A percentile compares a stretch with the other conserved stretches of the same genome.
Evolutionary conservation across 2,113 vertebrate genomes (phyloP).

Genomic region (Dipodomys stephensi): DNA sequence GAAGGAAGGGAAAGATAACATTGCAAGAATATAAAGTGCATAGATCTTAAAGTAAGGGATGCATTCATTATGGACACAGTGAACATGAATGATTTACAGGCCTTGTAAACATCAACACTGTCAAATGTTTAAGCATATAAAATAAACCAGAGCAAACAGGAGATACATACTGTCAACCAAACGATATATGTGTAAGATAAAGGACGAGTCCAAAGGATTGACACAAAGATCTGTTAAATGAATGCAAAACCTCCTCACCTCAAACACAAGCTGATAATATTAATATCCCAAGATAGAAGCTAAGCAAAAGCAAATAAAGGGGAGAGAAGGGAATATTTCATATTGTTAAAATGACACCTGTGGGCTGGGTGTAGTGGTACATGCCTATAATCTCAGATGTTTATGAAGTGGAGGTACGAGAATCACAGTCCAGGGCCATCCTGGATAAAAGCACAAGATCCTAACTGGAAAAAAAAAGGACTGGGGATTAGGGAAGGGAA

Average conservation of each 20-base stretch:
- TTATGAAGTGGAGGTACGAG: no score
- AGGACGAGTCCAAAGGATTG: neutral
- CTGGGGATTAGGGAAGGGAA: no score
- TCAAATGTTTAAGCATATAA: neutral
- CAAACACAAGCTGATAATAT: neutral
- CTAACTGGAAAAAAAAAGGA: no score
- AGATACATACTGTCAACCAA: neutral
- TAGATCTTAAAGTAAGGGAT: neutral
- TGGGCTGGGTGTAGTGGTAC: no score
- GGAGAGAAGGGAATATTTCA: neutral
- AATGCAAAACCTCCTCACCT: neutral
- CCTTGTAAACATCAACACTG: neutral
- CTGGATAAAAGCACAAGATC: no score
- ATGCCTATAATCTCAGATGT: no score
- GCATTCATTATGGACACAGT: neutral
- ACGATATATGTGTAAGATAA: neutral
- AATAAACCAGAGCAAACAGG: neutral
- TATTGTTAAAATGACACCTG: neutral
- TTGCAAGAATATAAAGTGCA: neutral
- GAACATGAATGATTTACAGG: neutral
- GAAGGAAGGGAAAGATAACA: neutral
- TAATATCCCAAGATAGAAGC: neutral
- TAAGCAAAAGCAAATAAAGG: neutral
- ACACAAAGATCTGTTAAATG: neutral
- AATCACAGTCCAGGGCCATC: no score